Percentiles rank a stretch among this genome's conserved stretches.
phyloP scores from a whole-genome alignment of 2,888 invertebrate species.

The Torymus tubicola region DNA sequence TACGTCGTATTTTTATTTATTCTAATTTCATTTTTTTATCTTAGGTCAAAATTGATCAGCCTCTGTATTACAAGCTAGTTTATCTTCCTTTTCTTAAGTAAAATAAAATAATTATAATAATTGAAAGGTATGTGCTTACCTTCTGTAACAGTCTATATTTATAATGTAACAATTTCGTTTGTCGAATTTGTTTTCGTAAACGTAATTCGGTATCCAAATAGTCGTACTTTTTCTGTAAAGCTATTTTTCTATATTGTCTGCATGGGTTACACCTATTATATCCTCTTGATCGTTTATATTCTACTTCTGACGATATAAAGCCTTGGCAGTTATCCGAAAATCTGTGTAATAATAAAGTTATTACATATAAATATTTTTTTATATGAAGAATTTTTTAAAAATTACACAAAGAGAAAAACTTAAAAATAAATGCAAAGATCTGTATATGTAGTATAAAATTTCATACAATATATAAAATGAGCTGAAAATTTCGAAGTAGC shows the following conservation, averaged over 20 bases:
- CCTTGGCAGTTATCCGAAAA: conserved; percentile 34
- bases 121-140: conserved; percentile 2
- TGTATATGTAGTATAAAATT: too few species aligned
- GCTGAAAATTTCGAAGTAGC: too few species aligned
- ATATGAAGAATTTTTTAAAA: too few species aligned
- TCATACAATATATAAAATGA: too few species aligned
- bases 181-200: conserved; percentile 9
- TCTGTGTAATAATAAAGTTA: background rate
- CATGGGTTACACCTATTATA: conserved; percentile 31
- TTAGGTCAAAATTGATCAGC: too few species aligned
- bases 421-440: too few species aligned
- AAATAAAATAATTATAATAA: background rate
- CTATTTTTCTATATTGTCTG: conserved; percentile 18
- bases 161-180: conserved; percentile 20
- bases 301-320: conserved; percentile 18
- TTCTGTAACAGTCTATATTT: conserved; percentile 23
- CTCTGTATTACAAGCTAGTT: too few species aligned
- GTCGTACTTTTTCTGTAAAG: background rate
- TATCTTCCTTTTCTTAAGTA: background rate
- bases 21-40: too few species aligned
- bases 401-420: too few species aligned
- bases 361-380: too few species aligned
- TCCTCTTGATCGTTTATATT: conserved; percentile 28
- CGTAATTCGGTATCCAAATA: too few species aligned
- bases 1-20: too few species aligned